Evolutionary conservation across 1,140 invertebrate species (phyloP).

Genomic region (Bilobella aurantiaca): DNA sequence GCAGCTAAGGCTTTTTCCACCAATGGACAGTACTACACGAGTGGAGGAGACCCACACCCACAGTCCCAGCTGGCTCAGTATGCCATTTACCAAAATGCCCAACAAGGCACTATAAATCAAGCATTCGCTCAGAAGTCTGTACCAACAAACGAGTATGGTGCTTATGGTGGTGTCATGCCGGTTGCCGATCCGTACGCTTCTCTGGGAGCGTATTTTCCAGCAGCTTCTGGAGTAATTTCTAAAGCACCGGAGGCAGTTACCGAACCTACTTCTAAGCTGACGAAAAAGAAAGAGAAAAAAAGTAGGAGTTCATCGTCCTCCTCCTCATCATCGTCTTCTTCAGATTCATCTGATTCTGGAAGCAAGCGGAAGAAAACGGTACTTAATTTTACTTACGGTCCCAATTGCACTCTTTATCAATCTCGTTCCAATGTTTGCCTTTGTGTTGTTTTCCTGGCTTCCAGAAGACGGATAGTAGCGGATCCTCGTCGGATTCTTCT

Average conservation of each 20-base stretch:
- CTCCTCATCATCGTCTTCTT: neutral
- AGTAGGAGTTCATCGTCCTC: neutral
- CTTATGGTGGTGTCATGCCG: neutral
- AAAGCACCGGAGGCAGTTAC: neutral
- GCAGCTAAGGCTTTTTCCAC: neutral
- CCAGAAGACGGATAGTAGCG: neutral
- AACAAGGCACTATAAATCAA: neutral
- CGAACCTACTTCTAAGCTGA: neutral
- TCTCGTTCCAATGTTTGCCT: neutral
- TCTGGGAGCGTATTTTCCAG: neutral
- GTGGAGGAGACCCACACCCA: neutral
- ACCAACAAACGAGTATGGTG: neutral
- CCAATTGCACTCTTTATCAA: neutral
- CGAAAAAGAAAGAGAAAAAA: neutral
- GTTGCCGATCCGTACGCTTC: neutral
- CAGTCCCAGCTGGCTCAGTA: neutral
- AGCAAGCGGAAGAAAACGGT: neutral
- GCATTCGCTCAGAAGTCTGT: neutral
- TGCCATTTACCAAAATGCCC: too few relatives aligned
- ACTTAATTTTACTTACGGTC: neutral
- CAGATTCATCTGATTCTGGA: neutral
- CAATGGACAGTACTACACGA: neutral
- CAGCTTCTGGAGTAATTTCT: neutral
- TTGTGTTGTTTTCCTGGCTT: neutral
- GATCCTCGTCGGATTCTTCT: neutral